Conservation (phyloP, 2,888 invertebrate species). For the Mylabris sibirica region DNA sequence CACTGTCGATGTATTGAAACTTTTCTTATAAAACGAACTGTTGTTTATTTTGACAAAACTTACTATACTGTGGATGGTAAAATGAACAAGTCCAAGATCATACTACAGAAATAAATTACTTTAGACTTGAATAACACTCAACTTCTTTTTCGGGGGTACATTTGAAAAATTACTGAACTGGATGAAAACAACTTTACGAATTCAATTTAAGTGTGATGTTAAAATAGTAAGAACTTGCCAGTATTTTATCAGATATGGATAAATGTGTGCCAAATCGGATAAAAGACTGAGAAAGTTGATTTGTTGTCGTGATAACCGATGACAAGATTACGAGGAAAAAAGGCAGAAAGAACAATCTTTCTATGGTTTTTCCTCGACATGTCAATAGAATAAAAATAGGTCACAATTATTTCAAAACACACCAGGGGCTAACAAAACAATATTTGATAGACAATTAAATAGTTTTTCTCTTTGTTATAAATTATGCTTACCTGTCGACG, state of each 20-base stretch:
- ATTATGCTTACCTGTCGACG: constrained; percentile 44
- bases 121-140: too few relatives aligned
- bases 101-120: too few relatives aligned
- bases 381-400: constrained; percentile 1
- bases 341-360: neutral
- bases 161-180: neutral
- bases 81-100: too few relatives aligned
- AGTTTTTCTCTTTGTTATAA: constrained; percentile 10
- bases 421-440: neutral
- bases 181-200: neutral
- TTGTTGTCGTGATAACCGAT: neutral
- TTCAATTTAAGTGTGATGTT: neutral
- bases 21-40: neutral
- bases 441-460: neutral
- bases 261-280: constrained; percentile 10
- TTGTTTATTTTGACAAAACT: too few relatives aligned
- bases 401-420: neutral
- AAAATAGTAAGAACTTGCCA: neutral
- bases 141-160: too few relatives aligned
- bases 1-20: neutral
- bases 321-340: neutral
- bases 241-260: neutral
- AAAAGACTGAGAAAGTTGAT: neutral
- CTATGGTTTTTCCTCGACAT: neutral
- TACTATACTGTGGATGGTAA: too few relatives aligned